Base-by-base conservation (phyloP, 2,888 invertebrate species). In the Autographa gamma region DNA sequence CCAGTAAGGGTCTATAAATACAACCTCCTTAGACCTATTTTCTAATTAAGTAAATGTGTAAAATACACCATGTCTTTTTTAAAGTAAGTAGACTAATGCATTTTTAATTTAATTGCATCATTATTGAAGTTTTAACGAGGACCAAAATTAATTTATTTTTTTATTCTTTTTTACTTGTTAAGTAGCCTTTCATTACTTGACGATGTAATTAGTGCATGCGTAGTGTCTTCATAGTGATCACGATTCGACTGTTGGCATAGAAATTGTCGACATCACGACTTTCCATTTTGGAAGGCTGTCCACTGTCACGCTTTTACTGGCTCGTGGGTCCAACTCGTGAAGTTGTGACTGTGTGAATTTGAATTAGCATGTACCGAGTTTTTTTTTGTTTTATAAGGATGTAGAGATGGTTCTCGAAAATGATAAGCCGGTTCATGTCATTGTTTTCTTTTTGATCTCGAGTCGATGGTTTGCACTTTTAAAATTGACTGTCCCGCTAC, bases 241-340 rank as follows among this genome's bases (percentile, higher is more conserved):
- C 54, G 18, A 16, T 14, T 43, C 43, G 48, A 64, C 75, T 63
- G 75, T 74, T 80, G 74, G 61, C 71, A 67, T 74, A 79, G 79
- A 82, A 85, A 84, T 78, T 73, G 74, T 70, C 76, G 72, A 74
- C 69, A 71, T 74, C 77, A 77, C 75, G 73, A 85, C 85, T 86
- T 86, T 86, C 85, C 77, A 82, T 81, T 86, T 82, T 81, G 74
- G 74, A 62, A 18, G 73, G 41, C 32, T 73, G 67, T 66, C 63
- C 69, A 73, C 67, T 66, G 86, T 84, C 85, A 86, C 84, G 87
- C 84, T 86, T 85, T 86, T 86, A 84, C 84, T 64, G 69, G 69
- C 68, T 84, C 73, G 74, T 77, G 75, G 64, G 54, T 66, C 59
- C 41, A 54, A 72, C 62, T 81, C 74, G 72, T 81, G 83, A 81